Base-by-base conservation (phyloP, 2,797 vertebrate species). In the Tolypeutes matacus region DNA sequence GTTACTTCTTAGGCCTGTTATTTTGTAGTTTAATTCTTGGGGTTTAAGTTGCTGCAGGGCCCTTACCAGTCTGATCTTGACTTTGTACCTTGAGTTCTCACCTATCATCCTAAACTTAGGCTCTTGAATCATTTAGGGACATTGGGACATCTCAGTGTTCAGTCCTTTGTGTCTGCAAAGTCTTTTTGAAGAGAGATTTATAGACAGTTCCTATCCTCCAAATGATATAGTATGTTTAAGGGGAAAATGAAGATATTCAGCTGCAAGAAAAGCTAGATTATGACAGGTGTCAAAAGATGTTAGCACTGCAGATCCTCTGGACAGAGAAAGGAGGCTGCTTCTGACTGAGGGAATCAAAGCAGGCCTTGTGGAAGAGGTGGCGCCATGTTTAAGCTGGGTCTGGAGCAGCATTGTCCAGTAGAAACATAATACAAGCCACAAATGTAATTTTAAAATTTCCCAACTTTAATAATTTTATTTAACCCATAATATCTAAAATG, bases 391-490 rank as follows among this genome's bases (percentile, higher is more conserved):
- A 42, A 4, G 21, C 36, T 1, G 36, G 18, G 9, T 11, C 5
- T 10, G 1, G 21, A 23, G 56, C 18, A 25, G 23, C 53, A 12
- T 9, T 53, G 34, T 20, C 72, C 29, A 46, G 1, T 12, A 8
- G 65, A 29, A 80, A 21, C 25, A 0, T 20, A 51, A 10, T 3
- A 17, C 0, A 0, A 70, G 51, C 56, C 60, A 12, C 23, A 31
- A 3, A 7, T 5, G 9, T 7, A 9, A 64, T 58, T 42, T 31
- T 29, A 13, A 11, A 3, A 56, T 51, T 72, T 69, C 31, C 51
- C 51, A 42, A 39, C 86, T 96, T 86, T 88, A 80, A 70, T 60
- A 3, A n/a, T 76, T 67, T 77, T 65, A 51, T 58, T 49, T 87
- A 83, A 67, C 8, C 21, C 23, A 67, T 0, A 56, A 13, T 21